Conservation (phyloP, 2,888 invertebrate genomes). For the Drosophila borealis region DNA sequence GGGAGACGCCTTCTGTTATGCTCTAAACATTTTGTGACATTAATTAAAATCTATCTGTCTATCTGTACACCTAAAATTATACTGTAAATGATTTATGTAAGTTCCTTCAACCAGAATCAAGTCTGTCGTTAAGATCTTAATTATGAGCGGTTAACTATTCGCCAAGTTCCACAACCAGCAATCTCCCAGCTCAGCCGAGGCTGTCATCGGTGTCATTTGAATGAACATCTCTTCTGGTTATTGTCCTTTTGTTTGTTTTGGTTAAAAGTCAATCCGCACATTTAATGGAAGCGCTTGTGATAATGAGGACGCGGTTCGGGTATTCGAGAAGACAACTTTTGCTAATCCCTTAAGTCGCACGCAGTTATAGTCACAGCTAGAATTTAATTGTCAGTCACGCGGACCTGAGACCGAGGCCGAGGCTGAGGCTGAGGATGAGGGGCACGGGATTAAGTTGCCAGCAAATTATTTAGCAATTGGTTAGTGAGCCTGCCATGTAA, state of each 20-base stretch:
- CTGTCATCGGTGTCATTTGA: background rate
- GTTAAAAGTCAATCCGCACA: conserved; percentile 49
- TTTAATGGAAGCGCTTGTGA: conserved; percentile 27
- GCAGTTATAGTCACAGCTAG: conserved; percentile 16
- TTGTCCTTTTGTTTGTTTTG: conserved; percentile 17
- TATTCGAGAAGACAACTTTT: conserved; percentile 18
- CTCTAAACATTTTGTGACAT: too few species aligned
- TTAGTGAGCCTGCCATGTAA: conserved; percentile 54
- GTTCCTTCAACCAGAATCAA: too few species aligned
- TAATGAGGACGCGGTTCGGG: conserved; percentile 23
- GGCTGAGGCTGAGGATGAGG: background rate
- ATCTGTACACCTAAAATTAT: too few species aligned
- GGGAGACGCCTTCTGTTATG: too few species aligned
- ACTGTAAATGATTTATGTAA: too few species aligned
- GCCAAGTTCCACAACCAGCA: background rate
- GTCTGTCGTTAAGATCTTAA: background rate
- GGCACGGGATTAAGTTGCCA: conserved; percentile 24
- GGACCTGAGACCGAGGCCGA: background rate
- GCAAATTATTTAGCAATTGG: conserved; percentile 55
- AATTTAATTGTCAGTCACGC: conserved; percentile 44
- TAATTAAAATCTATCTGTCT: too few species aligned
- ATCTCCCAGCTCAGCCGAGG: background rate
- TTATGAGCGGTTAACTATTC: background rate
- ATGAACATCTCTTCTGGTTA: background rate
- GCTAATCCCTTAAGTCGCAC: conserved; percentile 54